Evolutionary conservation across 2,888 invertebrate species (phyloP), one percentile per base, ranked within the genome.

Genomic region (Drosophila diplacantha): DNA sequence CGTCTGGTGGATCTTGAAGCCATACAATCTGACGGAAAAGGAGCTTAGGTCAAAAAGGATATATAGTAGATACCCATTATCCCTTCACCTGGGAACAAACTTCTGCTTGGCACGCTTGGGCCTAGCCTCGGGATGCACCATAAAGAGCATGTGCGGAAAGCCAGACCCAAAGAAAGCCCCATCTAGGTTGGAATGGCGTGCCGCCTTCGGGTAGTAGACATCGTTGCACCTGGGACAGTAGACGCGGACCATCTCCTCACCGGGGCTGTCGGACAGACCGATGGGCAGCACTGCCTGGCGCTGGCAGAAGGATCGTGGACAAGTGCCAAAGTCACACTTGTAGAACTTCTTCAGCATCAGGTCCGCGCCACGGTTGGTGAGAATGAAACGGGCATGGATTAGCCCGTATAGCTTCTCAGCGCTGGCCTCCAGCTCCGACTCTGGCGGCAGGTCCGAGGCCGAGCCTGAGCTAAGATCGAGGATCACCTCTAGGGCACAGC

Each of bases 211-310:
- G 72, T 97, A 96, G 90, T 98, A 99, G 65, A 99, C 98, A 89
- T 99, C 99, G 93, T 96, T 97, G 90, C 99, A 99, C 89, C 98
- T 98, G 31, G 99, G 99, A 88, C 99, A 99, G 89, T 99, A 99
- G 74, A 96, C 92, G 90, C 99, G 99, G 56, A 98, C 99, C 99
- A 99, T 99, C 29, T 98, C 97, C 90, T 99, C 99, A 49, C 99
- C 98, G 49, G 98, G 98, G 73, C 98, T 96, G 90, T 99, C 99
- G 22, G 98, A 98, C 75, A 99, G 90, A 71, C 99, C 99, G 83
- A 99, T 93, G 60, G 99, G 99, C 85, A 99, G 91, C 95, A 98
- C 96, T 9, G 96, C 93, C 88, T 99, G 98, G 83, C 96, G 95
- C 90, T 99, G 99, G 89, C 99, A 99, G 88, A 98, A 99, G 5